Evolutionary conservation across 2,113 vertebrate genomes (phyloP).

Genomic region (Aptenodytes patagonicus): DNA sequence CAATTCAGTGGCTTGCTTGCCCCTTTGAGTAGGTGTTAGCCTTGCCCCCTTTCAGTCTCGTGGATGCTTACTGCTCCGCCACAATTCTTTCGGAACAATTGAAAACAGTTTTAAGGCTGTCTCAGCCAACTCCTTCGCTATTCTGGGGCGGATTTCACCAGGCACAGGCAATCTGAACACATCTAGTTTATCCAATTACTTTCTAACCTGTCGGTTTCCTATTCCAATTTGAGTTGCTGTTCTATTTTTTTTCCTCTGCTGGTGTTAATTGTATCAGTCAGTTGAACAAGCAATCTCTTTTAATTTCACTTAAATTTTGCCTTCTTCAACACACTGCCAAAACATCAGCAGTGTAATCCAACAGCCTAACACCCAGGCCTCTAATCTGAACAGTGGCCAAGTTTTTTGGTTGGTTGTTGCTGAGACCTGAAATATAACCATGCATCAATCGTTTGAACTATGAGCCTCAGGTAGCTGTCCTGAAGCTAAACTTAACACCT

Average conservation of each 20-base stretch:
- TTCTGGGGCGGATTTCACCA: not conserved
- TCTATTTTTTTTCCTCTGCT: not conserved
- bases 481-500: not conserved
- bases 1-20: not conserved
- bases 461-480: not conserved
- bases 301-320: not conserved
- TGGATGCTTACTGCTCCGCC: not conserved
- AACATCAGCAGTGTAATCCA: not conserved
- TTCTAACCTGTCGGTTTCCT: not conserved
- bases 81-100: not conserved
- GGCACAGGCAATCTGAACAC: not conserved
- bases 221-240: not conserved
- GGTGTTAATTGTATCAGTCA: not conserved
- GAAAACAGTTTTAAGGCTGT: not conserved
- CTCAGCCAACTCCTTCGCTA: not conserved
- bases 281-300: not conserved
- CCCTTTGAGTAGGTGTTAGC: not conserved
- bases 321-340: not conserved
- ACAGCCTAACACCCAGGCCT: not conserved
- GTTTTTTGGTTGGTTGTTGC: not conserved
- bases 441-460: not conserved
- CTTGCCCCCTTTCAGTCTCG: not conserved
- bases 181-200: not conserved
- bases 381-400: not conserved
- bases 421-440: not conserved